Percentiles rank a stretch among this genome's conserved stretches.
phyloP scores from a whole-genome alignment of 2,888 invertebrate genomes.

The Eilema griseolum region DNA sequence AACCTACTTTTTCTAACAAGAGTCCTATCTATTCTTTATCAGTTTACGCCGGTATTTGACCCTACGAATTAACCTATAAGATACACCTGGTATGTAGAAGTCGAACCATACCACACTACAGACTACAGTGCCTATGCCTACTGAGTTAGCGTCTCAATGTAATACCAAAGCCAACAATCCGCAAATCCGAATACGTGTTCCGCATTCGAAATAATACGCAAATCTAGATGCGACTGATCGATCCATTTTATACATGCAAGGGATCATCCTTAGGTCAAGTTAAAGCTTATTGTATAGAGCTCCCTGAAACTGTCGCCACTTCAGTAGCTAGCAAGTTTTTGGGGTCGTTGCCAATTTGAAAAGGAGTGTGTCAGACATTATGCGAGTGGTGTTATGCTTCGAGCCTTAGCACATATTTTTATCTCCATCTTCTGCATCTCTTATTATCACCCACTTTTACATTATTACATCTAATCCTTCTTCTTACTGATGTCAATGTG shows the following conservation, averaged over 20 bases:
- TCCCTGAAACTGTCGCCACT: background rate
- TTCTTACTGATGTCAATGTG: too few species aligned
- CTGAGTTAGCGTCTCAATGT: background rate
- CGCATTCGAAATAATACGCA: background rate
- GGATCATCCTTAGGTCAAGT: background rate
- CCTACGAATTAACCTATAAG: background rate
- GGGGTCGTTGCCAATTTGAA: too few species aligned
- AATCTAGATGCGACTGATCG: background rate
- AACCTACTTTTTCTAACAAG: too few species aligned
- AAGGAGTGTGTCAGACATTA: too few species aligned
- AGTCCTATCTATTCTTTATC: background rate
- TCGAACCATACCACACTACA: background rate
- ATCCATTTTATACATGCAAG: background rate
- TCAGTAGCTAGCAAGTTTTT: too few species aligned
- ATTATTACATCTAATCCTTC: too few species aligned
- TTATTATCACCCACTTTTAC: too few species aligned
- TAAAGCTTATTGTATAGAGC: background rate
- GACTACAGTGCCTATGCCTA: too few species aligned
- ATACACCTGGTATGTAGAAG: background rate
- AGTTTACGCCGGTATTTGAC: background rate
- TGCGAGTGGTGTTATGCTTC: too few species aligned
- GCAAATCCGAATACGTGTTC: constrained; percentile 1
- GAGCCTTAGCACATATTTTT: too few species aligned
- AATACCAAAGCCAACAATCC: background rate
- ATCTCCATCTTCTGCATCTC: too few species aligned